Base-by-base conservation (phyloP, 2,113 vertebrate genomes). In the Scomber colias region DNA sequence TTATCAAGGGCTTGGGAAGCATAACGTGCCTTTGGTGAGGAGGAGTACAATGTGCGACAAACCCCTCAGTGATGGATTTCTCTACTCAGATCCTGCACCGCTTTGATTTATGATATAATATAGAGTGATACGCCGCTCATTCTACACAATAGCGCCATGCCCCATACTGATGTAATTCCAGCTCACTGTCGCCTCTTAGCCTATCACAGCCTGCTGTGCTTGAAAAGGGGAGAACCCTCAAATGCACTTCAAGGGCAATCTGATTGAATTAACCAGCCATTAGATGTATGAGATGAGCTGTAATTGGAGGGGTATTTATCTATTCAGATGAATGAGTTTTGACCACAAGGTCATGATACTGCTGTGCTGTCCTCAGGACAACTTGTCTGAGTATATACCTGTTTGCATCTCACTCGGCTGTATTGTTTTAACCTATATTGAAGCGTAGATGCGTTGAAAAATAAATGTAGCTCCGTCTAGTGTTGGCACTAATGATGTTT, bases 211-310 rank as follows among this genome's bases (percentile, higher is more conserved):
- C 67, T 44, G 57, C 76, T 66, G 79, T 79, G 80, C 70, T 77
- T 60, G 69, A 79, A 76, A 82, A 75, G 62, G 77, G 65, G 67
- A 80, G 65, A 87, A 62, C 45, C 81, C 83, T 87, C 70, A 73
- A 80, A 73, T 89, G 79, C 86, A 81, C 75, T 89, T 90, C 69
- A 89, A 88, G 85, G 86, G 68, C 70, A 67, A 79, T 65, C 54
- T 84, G 86, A 91, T 89, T 89, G 86, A 92, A 93, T 91, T 91
- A 89, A 89, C 50, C 83, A 82, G 84, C 86, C 90, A 86, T 93
- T 90, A 89, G 79, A 85, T 82, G 83, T 75, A 82, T 80, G 85
- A 88, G 86, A 89, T 87, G 87, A 90, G 85, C 77, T 81, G 90
- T 89, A 87, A 90, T 84, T 90, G 88, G 71, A 14, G 67, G 69